Base-by-base conservation (phyloP, 1,140 invertebrate genomes). In the Kradibia gibbosae region DNA sequence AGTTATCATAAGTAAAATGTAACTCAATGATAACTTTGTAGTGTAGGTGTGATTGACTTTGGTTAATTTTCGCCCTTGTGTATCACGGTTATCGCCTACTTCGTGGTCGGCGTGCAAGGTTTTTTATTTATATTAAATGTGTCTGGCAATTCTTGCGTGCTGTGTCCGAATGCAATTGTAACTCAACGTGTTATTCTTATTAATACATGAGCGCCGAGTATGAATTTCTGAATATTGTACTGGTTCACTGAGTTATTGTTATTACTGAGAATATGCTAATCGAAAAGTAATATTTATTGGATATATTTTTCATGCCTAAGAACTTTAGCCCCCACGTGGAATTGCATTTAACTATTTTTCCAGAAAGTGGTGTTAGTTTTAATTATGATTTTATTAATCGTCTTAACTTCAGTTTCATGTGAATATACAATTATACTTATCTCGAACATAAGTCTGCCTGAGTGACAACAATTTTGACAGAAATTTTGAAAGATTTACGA, bases 1-100 rank as follows among this genome's bases (percentile, higher is more conserved):
- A 76, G 73, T 62, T 25, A 28, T 39, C 53, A 60, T 75, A 75
- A 76, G 39, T 55, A 39, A 55, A 53, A 36, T 55, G 71, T 57
- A 55, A 57, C 17, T 39, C n/a, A 2, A 57, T 53, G 50, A 74
- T 74, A 55, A 34, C 1, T n/a, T 55, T n/a, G 20, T n/a, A 39
- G 25, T 67, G 34, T 39, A 11, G 34, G 62, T n/a, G 62, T 39
- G 34, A 67, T 67, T 39, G 62, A 39, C 62, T 67, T 17, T 39
- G 39, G 60, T 34, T 67, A 17, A 67, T 67, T 39, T 67, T n/a
- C n/a, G 34, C n/a, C 28, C 20, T 8, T 39, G 34, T 39, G 62
- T n/a, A 67, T 67, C 62, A 20, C 20, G 62, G 17, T 36, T 36
- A 65, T 65, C 62, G 2, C 20, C 34, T 67, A 1, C 62, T 65